Evolutionary conservation across 2,888 invertebrate genomes (phyloP).

Genomic region (Omphaloscelis lunosa): DNA sequence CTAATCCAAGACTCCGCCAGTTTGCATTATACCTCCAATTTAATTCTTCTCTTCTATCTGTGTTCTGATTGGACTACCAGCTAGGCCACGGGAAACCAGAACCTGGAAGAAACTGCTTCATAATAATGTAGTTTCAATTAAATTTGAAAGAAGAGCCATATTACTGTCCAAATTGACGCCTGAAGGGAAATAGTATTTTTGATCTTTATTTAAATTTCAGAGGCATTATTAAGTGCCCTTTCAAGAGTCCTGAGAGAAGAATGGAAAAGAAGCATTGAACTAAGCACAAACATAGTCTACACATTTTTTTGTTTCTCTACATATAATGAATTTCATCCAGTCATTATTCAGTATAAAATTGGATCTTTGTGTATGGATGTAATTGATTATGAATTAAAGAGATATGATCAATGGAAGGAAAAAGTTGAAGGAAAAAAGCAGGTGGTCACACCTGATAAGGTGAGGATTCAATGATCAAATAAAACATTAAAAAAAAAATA

Average conservation of each 20-base stretch:
- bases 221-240: conserved; percentile 98
- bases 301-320: conserved; percentile 99
- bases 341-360: conserved; percentile 98
- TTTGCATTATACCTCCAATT: neutral
- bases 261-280: conserved; percentile 98
- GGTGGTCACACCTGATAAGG: conserved; percentile 87
- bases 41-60: neutral
- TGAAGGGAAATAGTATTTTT: neutral
- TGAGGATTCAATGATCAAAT: conserved; percentile 55
- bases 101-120: neutral
- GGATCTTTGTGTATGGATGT: conserved; percentile 99
- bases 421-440: conserved; percentile 89
- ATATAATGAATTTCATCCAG: conserved; percentile 98
- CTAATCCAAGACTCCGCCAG: neutral
- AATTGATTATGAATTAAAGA: conserved; percentile 97
- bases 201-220: conserved; percentile 84
- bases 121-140: neutral
- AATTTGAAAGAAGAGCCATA: neutral
- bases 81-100: neutral
- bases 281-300: conserved; percentile 98
- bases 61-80: neutral
- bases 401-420: conserved; percentile 98
- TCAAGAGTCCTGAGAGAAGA: conserved; percentile 99
- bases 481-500: too few relatives aligned
- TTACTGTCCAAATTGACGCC: neutral